Evolutionary conservation across 2,113 vertebrate species (phyloP), one percentile per base, ranked within the genome.

Genomic region (Lipophrys pholis): DNA sequence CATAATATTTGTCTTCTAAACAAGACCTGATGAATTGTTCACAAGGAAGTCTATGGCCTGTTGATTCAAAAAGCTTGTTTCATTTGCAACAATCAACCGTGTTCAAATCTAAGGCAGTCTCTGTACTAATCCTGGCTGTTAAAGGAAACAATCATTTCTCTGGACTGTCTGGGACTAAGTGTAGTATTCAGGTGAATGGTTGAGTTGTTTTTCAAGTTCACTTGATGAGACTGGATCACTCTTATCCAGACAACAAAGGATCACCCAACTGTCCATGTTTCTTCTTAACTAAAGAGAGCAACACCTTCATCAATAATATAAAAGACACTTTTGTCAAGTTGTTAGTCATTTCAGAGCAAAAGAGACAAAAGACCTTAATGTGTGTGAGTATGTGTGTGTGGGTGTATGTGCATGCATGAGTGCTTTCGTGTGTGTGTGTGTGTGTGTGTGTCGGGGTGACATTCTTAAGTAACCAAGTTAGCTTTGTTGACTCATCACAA

Each of bases 1-100:
- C 59, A 73, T 83, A 53, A 21, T 11, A 83, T 83, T 87, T 81
- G 62, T 48, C 64, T 85, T 59, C 30, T 70, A 81, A 78, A 78
- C 72, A 11, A 77, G 48, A 14, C 11, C n/a, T 15, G 11, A 11
- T 38, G 54, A 21, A 6, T 41, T 7, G 35, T 56, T 42, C 15
- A 38, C 11, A 36, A 30, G 21, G 21, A 30, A 30, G 21, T 30
- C 4, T 30, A 30, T 2, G 21, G 21, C 21, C 21, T 30, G 21
- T 43, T 38, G 12, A 14, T 38, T 35, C 16, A 5, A 45, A 52
- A 21, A 5, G 16, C 8, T 43, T 46, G 6, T 8, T 55, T 45
- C 14, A 17, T 17, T 30, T 14, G 11, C 3, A 53, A 12, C 6
- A 2, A 15, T 54, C 10, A 46, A 39, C 21, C 46, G 7, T 5